Base-by-base conservation (phyloP, 2,113 vertebrate genomes). In the Hydrolagus affinis region DNA sequence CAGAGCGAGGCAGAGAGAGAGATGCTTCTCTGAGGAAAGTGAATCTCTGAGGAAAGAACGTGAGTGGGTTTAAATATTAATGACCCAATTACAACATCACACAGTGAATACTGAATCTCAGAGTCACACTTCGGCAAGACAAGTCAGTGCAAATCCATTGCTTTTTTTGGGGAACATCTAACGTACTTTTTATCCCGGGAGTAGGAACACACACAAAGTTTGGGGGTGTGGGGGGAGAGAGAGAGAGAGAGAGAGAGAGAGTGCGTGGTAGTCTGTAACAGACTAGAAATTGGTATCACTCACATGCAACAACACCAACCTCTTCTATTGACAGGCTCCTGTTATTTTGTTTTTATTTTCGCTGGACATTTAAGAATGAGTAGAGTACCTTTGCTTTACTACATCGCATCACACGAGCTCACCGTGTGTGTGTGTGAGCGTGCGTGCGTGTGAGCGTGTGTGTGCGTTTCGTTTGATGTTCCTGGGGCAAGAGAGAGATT, bases 61-160 rank as follows among this genome's bases (percentile, higher is more conserved):
- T 28, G 9, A 68, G 25, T 83, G 60, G 66, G 44, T 44, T 44
- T 44, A 44, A 30, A 68, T 21, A 83, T 8, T 83, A 25, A 66
- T 64, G 25, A 83, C 66, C 78, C 78, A 83, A 83, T 83, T 83
- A 83, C 28, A 83, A 83, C 78, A 83, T 83, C 78, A 83, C 78
- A 83, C 60, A 83, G 62, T 83, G 78, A 83, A 83, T 83, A 83
- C 78, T 83, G 78, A 83, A 83, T 83, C 62, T 83, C 78, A 83
- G 60, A 83, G 78, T 83, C 59, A 83, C 78, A 83, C 62, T 62
- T 60, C 15, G 78, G 30, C 32, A 66, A 15, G 60, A 32, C 66
- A 83, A 32, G 25, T 75, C 73, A 56, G 73, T 75, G 73, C 73
- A 75, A 75, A 44, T 83, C 78, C 28, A 64, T 19, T 83, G 66